phyloP scores from a whole-genome alignment of 2,797 vertebrate species.

The Diplodus puntazzo region DNA sequence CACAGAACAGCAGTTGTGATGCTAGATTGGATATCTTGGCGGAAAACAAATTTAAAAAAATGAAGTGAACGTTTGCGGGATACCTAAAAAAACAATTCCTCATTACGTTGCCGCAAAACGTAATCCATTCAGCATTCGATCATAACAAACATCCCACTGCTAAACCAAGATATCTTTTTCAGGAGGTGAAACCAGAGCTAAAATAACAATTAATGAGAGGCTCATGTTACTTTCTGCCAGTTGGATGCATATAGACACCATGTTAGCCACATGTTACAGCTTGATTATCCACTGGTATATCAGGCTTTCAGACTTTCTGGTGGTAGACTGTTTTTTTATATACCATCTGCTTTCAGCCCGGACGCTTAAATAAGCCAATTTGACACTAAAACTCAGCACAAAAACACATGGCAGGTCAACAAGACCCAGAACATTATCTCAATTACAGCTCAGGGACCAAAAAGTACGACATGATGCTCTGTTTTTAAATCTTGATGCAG shows the following conservation, averaged over 20 bases:
- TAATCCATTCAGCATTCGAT: too few species aligned
- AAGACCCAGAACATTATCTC: conserved; percentile 1
- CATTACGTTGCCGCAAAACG: too few species aligned
- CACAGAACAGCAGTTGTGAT: background rate
- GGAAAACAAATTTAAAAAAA: background rate
- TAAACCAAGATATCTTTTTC: too few species aligned
- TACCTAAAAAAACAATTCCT: background rate
- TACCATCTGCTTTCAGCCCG: conserved; percentile 4
- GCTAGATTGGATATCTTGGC: background rate
- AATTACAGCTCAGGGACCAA: background rate
- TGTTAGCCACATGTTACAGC: too few species aligned
- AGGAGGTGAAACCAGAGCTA: background rate
- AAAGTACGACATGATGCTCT: background rate
- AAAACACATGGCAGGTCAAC: background rate
- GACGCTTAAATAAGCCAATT: conserved; percentile 6
- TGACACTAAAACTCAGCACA: background rate
- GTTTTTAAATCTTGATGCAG: background rate
- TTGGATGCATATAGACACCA: background rate
- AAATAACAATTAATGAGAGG: background rate
- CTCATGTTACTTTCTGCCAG: background rate
- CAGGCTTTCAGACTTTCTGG: background rate
- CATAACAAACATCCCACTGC: too few species aligned
- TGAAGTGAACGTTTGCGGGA: background rate
- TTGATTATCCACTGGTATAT: background rate
- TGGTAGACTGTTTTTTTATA: background rate